Percentiles rank a stretch among this genome's conserved stretches.
phyloP scores from a whole-genome alignment of 2,888 invertebrate genomes.

The Trisateles emortualis region DNA sequence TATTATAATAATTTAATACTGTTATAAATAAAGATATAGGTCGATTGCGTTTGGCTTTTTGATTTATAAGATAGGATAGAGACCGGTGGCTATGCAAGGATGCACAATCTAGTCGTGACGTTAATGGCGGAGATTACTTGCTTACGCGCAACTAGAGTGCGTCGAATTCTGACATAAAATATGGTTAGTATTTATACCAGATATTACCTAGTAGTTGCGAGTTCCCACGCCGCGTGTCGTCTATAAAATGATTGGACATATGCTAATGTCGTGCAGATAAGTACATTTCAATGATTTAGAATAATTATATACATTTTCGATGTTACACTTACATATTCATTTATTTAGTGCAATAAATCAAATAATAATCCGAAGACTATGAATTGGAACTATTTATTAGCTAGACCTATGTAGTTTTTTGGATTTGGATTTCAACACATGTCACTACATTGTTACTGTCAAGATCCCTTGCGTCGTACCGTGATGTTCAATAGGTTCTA shows the following conservation, averaged over 20 bases:
- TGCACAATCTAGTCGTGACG: conserved; percentile 79
- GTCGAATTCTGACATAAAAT: conserved; percentile 76
- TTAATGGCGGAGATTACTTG: conserved; percentile 67
- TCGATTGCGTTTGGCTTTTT: conserved; percentile 55
- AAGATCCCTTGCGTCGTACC: too few species aligned
- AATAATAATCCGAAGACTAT: too few species aligned
- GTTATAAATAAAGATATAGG: conserved; percentile 57
- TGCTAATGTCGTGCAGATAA: conserved; percentile 39
- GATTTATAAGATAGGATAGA: conserved; percentile 58
- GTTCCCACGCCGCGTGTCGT: conserved; percentile 72
- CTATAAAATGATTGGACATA: conserved; percentile 34
- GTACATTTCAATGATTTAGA: conserved; percentile 31
- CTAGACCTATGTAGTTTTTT: too few species aligned
- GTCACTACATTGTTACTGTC: too few species aligned
- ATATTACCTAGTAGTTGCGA: conserved; percentile 59
- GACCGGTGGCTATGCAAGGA: conserved; percentile 67
- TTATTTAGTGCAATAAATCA: neutral
- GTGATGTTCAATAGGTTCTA: too few species aligned
- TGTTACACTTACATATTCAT: conserved; percentile 2
- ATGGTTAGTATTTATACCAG: conserved; percentile 61
- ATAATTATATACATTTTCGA: conserved; percentile 26
- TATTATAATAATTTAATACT: too few species aligned
- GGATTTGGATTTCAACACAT: too few species aligned
- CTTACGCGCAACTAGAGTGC: conserved; percentile 67
- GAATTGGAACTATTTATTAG: too few species aligned